These are phyloP conservation scores for Limanda limanda DNA, from an alignment of 2,113 vertebrate genomes.

Conservation along the genomic window DNA sequence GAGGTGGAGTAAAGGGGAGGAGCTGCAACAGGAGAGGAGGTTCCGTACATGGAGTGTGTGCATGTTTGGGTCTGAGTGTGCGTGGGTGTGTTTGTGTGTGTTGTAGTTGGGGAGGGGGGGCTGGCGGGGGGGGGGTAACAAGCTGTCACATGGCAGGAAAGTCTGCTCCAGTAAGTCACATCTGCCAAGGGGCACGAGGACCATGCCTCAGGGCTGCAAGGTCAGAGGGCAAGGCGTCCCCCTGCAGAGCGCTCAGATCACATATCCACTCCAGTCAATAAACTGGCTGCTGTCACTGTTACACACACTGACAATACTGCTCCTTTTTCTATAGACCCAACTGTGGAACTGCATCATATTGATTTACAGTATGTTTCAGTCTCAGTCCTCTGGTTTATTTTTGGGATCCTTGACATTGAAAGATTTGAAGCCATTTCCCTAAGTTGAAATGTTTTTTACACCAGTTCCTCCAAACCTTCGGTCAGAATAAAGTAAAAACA, in stretches of 20 bases:
- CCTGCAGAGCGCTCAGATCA: slow-evolving; percentile 73
- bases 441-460: not conserved
- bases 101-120: not conserved
- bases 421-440: not conserved
- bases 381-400: slow-evolving; percentile 16
- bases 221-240: slow-evolving; percentile 73
- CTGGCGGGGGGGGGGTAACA: slow-evolving; percentile 49
- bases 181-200: slow-evolving; percentile 73
- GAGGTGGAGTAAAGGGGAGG: slow-evolving; percentile 70
- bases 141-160: slow-evolving; percentile 80
- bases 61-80: not conserved
- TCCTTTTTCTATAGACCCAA: slow-evolving; percentile 50
- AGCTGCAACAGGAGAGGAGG: slow-evolving; percentile 71
- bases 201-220: slow-evolving; percentile 71
- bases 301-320: slow-evolving; percentile 64
- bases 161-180: slow-evolving; percentile 79
- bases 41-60: slow-evolving; percentile 61
- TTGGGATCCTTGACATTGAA: not conserved
- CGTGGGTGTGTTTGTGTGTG: not conserved
- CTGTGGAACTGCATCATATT: slow-evolving; percentile 18
- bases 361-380: slow-evolving; percentile 51
- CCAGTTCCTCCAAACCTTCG: no score
- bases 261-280: slow-evolving; percentile 78
- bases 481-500: no score
- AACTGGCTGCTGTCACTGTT: slow-evolving; percentile 74